Conservation (phyloP, 2,797 vertebrate genomes). For the Spinus olivaceus region DNA sequence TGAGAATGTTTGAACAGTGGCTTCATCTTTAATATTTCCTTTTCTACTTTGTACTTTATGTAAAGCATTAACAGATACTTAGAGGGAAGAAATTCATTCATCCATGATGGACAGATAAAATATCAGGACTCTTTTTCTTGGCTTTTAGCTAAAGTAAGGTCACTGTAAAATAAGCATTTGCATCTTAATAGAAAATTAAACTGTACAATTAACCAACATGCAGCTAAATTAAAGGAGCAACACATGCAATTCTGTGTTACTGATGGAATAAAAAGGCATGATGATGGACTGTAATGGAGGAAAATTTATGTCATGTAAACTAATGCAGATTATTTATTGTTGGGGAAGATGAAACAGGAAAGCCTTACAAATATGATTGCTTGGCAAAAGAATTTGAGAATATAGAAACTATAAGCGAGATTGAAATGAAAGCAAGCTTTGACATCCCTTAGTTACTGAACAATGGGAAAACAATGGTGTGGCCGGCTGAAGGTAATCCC, state of each 20-base stretch:
- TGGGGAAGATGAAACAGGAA: too few relatives aligned
- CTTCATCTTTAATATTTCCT: not conserved
- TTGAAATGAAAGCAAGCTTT: too few relatives aligned
- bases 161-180: not conserved
- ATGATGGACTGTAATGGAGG: not conserved
- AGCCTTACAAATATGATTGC: too few relatives aligned
- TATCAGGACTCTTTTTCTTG: not conserved
- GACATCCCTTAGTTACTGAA: too few relatives aligned
- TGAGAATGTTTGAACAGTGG: not conserved
- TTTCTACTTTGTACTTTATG: not conserved
- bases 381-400: too few relatives aligned
- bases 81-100: not conserved
- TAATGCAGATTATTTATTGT: not conserved
- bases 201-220: not conserved
- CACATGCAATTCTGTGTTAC: not conserved
- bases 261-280: not conserved
- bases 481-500: too few relatives aligned
- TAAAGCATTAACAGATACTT: not conserved
- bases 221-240: not conserved
- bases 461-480: too few relatives aligned
- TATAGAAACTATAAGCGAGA: too few relatives aligned
- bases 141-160: not conserved
- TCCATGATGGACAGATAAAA: not conserved
- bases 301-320: not conserved
- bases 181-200: not conserved